Conservation (phyloP, 92 coral and sea anemone species). For the Plumapathes pennacea region DNA sequence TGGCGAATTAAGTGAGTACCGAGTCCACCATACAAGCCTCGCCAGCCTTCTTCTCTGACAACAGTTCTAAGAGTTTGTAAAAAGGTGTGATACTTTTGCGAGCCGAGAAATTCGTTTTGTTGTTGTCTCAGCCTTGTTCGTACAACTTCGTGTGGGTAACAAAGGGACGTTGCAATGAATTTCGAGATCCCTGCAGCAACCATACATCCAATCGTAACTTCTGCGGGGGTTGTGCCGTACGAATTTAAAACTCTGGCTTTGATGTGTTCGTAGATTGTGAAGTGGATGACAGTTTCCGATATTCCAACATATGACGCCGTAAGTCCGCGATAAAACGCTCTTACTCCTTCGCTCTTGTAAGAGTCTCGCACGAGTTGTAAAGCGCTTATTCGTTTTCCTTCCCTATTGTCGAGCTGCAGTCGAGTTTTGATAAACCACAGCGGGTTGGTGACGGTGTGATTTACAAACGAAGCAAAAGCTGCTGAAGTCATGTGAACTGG, state of each 20-base stretch:
- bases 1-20: conserved; percentile 92
- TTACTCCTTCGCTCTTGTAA: conserved; percentile 79
- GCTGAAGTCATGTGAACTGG: conserved; percentile 84
- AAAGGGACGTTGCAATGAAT: conserved; percentile 79
- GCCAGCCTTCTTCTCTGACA: conserved; percentile 77
- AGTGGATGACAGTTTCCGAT: conserved; percentile 88
- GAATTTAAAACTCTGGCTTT: conserved; percentile 43
- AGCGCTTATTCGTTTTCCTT: conserved; percentile 48
- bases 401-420: conserved; percentile 78
- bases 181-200: conserved; percentile 89
- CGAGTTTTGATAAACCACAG: conserved; percentile 95
- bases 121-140: conserved; percentile 91
- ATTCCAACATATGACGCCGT: conserved; percentile 96
- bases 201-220: conserved; percentile 69
- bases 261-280: conserved; percentile 82
- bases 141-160: conserved; percentile 96
- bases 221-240: conserved; percentile 40
- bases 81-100: conserved; percentile 65
- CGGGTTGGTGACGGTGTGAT: conserved; percentile 91
- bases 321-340: conserved; percentile 90
- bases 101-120: conserved; percentile 77
- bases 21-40: conserved; percentile 82
- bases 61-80: conserved; percentile 78
- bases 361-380: conserved; percentile 64
- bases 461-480: conserved; percentile 78